Conservation (phyloP, 2,888 invertebrate genomes). For the Tetranychus piercei region DNA sequence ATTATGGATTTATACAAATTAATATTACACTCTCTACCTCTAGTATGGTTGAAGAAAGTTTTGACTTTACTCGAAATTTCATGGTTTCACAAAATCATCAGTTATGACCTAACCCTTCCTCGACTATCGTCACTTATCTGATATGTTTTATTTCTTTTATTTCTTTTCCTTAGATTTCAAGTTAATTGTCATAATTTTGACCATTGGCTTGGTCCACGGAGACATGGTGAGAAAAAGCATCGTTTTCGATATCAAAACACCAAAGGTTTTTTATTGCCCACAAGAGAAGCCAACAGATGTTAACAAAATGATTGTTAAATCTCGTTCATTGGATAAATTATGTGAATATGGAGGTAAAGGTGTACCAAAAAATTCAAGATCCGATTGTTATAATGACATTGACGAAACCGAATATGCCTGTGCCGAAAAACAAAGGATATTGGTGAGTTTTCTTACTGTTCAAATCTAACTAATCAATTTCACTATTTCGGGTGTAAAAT, state of each 20-base stretch:
- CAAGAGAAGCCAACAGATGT: slow-evolving; percentile 55
- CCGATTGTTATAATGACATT: slow-evolving; percentile 58
- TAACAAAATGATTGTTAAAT: slow-evolving; percentile 44
- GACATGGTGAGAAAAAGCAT: slow-evolving; percentile 59
- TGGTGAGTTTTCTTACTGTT: slow-evolving; percentile 37
- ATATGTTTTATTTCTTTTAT: neutral
- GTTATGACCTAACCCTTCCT: neutral
- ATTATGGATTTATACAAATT: too few species aligned
- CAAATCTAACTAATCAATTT: neutral
- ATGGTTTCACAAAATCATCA: neutral
- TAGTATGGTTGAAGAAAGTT: neutral
- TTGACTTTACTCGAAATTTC: neutral
- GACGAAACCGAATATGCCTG: slow-evolving; percentile 60
- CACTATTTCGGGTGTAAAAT: neutral
- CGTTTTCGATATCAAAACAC: slow-evolving; percentile 57
- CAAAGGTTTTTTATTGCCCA: slow-evolving; percentile 59
- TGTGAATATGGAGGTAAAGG: slow-evolving; percentile 50
- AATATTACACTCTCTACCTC: too few species aligned
- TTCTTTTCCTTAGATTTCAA: neutral
- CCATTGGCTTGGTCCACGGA: slow-evolving; percentile 9
- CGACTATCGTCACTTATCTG: neutral
- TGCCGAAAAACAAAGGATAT: slow-evolving; percentile 57
- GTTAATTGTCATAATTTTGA: neutral
- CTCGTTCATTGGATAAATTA: slow-evolving; percentile 43
- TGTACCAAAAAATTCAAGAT: slow-evolving; percentile 51